Conservation (phyloP, 2,797 vertebrate species). For the Bradypus variegatus region DNA sequence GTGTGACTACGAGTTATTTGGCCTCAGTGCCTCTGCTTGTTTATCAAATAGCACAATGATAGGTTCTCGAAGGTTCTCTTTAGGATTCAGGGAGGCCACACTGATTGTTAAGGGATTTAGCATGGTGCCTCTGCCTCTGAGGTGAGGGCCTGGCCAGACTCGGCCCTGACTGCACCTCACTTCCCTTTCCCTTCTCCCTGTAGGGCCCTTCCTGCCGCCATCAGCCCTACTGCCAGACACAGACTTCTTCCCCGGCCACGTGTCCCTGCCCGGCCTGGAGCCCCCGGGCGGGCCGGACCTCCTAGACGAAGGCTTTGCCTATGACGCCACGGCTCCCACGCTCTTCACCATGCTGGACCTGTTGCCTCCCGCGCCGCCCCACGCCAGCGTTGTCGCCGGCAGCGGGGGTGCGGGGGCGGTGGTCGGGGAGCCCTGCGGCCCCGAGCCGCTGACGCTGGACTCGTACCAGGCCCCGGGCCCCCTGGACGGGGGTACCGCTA, state of each 20-base stretch:
- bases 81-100: not conserved
- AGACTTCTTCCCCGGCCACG: constrained; percentile 42
- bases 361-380: constrained; percentile 42
- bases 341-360: constrained; percentile 65
- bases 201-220: constrained; percentile 44
- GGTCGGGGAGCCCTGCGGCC: constrained; percentile 15
- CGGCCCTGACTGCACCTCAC: not conserved
- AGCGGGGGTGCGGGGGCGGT: constrained; percentile 22
- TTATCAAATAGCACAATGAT: not conserved
- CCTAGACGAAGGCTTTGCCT: constrained; percentile 54
- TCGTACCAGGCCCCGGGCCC: constrained; percentile 51
- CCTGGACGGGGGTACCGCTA: constrained; percentile 55
- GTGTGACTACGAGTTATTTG: not conserved
- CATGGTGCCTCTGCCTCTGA: too few relatives aligned
- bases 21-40: not conserved
- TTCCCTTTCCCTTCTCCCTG: not conserved
- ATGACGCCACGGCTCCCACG: constrained; percentile 38
- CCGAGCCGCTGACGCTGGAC: constrained; percentile 55
- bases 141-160: not conserved
- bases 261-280: constrained; percentile 57
- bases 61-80: not conserved
- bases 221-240: constrained; percentile 47
- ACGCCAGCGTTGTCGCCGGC: constrained; percentile 40
- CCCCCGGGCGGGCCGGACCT: constrained; percentile 44
- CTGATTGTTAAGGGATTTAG: not conserved